A percentile compares a stretch with the other conserved stretches of the same genome.
Conservation (phyloP, 2,888 invertebrate genomes). For the Saturnia pavonia region DNA sequence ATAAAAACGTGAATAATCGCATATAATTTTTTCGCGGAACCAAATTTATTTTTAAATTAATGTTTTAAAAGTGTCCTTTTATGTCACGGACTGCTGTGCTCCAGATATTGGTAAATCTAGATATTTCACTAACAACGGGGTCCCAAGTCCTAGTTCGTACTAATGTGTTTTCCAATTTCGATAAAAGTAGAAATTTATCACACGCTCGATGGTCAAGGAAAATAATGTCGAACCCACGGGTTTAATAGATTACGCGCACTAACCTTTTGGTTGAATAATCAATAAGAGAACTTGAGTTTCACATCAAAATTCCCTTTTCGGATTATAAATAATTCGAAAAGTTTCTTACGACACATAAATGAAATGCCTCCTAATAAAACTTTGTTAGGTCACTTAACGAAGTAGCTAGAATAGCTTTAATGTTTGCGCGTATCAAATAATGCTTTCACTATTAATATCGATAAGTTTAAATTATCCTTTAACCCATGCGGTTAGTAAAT, state of each 20-base stretch:
- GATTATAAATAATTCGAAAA: constrained; percentile 17
- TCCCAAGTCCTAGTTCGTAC: not conserved
- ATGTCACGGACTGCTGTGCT: not conserved
- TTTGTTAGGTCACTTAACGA: constrained; percentile 48
- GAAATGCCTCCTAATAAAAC: constrained; percentile 40
- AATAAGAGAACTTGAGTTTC: constrained; percentile 6
- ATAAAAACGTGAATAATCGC: not conserved
- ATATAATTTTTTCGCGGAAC: not conserved
- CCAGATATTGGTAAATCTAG: not conserved
- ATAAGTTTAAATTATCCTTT: constrained; percentile 19
- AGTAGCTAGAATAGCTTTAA: constrained; percentile 17
- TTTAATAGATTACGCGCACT: constrained; percentile 12
- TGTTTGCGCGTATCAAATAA: constrained; percentile 20
- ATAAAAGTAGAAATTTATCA: constrained; percentile 14
- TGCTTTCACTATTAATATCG: constrained; percentile 19
- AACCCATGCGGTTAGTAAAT: constrained; percentile 10
- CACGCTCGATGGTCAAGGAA: not conserved
- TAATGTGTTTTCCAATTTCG: constrained; percentile 3
- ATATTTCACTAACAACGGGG: not conserved
- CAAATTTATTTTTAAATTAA: not conserved
- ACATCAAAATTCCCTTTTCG: constrained; percentile 5
- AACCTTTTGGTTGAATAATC: constrained; percentile 11
- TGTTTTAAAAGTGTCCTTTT: not conserved
- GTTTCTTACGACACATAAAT: constrained; percentile 25
- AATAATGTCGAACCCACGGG: constrained; percentile 8